Conservation (phyloP, 2,113 vertebrate genomes). For the Pipa parva region DNA sequence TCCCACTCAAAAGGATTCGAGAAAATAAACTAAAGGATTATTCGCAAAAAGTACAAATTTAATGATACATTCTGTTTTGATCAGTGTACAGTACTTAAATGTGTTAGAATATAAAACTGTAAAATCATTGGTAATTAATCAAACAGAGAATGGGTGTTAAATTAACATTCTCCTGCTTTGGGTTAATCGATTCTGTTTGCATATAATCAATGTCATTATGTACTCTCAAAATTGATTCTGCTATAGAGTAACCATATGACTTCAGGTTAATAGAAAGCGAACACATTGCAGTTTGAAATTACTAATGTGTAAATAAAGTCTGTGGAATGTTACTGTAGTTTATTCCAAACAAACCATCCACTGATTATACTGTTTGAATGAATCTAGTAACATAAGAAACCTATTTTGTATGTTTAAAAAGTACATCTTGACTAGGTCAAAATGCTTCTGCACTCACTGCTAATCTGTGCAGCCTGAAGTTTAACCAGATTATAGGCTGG, state of each 20-base stretch:
- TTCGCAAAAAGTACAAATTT: background rate
- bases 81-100: too few relatives aligned
- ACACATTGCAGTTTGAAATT: background rate
- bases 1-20: background rate
- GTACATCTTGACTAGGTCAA: too few relatives aligned
- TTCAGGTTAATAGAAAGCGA: background rate
- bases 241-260: background rate
- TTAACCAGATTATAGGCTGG: too few relatives aligned
- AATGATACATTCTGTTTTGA: too few relatives aligned
- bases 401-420: too few relatives aligned
- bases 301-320: constrained; percentile 5
- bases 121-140: background rate
- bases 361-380: too few relatives aligned
- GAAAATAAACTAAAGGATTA: background rate
- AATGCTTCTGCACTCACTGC: too few relatives aligned
- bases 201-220: constrained; percentile 30
- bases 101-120: background rate
- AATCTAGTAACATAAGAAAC: too few relatives aligned
- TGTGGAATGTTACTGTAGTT: background rate
- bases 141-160: background rate
- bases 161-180: constrained; percentile 2
- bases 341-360: too few relatives aligned
- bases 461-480: too few relatives aligned
- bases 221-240: constrained; percentile 14
- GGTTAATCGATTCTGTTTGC: constrained; percentile 22